phyloP scores from a whole-genome alignment of 2,797 vertebrate genomes.

The Telmatherina bonti region DNA sequence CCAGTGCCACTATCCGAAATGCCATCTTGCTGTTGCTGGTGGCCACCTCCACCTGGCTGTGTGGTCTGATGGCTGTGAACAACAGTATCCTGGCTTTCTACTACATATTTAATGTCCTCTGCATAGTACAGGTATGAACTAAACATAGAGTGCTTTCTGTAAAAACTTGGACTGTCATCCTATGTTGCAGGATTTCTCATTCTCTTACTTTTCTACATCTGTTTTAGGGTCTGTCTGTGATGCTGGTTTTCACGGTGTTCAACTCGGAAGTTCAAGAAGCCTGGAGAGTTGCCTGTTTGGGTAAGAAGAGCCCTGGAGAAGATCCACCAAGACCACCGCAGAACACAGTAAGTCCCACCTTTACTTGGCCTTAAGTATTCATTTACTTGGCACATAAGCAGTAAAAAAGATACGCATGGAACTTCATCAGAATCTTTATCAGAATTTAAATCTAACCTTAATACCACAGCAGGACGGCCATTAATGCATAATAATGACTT shows the following conservation, averaged over 20 bases:
- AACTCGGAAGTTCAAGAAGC: conserved; percentile 92
- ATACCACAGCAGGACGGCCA: background rate
- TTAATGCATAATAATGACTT: conserved; percentile 4
- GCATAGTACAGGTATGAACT: conserved; percentile 91
- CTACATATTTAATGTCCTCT: conserved; percentile 96
- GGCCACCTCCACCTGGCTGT: conserved; percentile 95
- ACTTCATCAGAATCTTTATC: background rate
- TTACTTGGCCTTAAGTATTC: background rate
- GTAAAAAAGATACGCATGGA: background rate
- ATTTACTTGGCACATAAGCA: background rate
- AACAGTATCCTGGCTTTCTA: conserved; percentile 98
- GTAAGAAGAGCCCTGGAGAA: conserved; percentile 90
- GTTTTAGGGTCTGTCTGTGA: conserved; percentile 88
- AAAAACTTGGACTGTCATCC: background rate
- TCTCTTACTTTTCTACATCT: background rate
- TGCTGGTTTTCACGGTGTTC: conserved; percentile 93
- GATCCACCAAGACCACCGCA: conserved; percentile 86
- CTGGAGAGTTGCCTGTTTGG: conserved; percentile 91
- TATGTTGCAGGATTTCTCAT: background rate
- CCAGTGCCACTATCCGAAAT: conserved; percentile 91
- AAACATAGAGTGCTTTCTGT: background rate
- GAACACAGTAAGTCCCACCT: conserved; percentile 78
- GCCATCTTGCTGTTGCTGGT: conserved; percentile 95
- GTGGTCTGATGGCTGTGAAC: conserved; percentile 97
- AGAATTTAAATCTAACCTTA: background rate